phyloP scores from a whole-genome alignment of 2,797 vertebrate genomes.

The Crotalus adamanteus region DNA sequence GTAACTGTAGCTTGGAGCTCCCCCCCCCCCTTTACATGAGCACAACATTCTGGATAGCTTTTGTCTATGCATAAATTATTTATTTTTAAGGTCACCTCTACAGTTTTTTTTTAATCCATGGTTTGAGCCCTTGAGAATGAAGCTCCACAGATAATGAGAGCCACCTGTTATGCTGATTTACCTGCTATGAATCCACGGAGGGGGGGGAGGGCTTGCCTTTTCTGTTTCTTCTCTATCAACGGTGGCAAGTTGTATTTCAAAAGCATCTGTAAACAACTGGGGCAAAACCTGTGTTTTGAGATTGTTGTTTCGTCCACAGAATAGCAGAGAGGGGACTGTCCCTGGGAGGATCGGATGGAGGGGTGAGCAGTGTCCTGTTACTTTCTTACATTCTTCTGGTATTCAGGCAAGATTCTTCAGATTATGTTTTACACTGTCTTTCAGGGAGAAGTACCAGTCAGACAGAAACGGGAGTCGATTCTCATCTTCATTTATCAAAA shows the following conservation, averaged over 20 bases:
- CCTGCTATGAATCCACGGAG: neutral
- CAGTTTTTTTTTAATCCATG: neutral
- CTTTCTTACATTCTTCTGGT: slow-evolving; percentile 46
- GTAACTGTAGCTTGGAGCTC: neutral
- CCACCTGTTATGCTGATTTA: neutral
- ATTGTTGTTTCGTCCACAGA: slow-evolving; percentile 72
- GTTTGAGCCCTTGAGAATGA: neutral
- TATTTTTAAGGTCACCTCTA: neutral
- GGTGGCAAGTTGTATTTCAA: neutral
- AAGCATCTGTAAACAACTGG: neutral
- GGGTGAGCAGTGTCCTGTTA: slow-evolving; percentile 75
- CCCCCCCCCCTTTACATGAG: neutral
- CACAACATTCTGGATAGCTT: neutral
- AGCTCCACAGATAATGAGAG: neutral
- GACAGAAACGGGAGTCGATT: neutral
- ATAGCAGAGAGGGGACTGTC: slow-evolving; percentile 90
- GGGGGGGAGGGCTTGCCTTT: neutral
- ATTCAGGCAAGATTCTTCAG: slow-evolving; percentile 39
- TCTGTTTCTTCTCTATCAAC: neutral
- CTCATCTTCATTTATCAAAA: neutral
- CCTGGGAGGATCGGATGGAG: slow-evolving; percentile 93
- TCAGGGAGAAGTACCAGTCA: neutral
- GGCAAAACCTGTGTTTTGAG: slow-evolving; percentile 49
- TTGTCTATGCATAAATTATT: neutral
- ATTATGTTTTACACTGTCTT: slow-evolving; percentile 28